Percentiles rank a stretch among this genome's conserved stretches.
Evolutionary conservation across 2,888 invertebrate species (phyloP).

Genomic region (Liodrosophila aerea): DNA sequence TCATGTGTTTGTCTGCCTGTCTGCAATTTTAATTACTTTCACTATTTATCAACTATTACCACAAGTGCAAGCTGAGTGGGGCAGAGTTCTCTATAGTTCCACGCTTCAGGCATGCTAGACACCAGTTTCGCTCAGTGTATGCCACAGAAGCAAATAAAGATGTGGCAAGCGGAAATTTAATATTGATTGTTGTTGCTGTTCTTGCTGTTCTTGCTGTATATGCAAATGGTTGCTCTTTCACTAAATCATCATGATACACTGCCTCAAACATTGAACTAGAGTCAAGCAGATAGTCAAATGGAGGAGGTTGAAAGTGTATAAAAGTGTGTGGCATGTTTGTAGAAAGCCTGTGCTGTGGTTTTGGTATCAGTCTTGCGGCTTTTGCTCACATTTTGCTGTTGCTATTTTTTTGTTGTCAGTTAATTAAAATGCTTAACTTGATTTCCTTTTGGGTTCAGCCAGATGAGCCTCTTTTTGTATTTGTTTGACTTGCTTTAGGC

Average conservation of each 20-base stretch:
- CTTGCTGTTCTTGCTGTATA: constrained; percentile 25
- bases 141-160: constrained; percentile 69
- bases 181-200: constrained; percentile 63
- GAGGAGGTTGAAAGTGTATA: no score
- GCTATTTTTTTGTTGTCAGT: constrained; percentile 42
- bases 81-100: no score
- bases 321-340: neutral
- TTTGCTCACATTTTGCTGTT: constrained; percentile 64
- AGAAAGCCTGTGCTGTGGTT: constrained; percentile 41
- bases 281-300: neutral
- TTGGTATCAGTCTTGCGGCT: constrained; percentile 72
- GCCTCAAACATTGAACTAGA: constrained; percentile 12
- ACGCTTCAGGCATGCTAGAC: no score
- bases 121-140: neutral
- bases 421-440: constrained; percentile 71
- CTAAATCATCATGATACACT: constrained; percentile 70
- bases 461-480: constrained; percentile 24
- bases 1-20: neutral
- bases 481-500: no score
- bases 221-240: constrained; percentile 71
- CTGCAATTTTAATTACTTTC: neutral
- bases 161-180: constrained; percentile 75
- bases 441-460: constrained; percentile 70
- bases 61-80: no score
- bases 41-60: no score